Conservation (phyloP, 2,113 vertebrate genomes). For the Hypocryptadius cinnamomeus region DNA sequence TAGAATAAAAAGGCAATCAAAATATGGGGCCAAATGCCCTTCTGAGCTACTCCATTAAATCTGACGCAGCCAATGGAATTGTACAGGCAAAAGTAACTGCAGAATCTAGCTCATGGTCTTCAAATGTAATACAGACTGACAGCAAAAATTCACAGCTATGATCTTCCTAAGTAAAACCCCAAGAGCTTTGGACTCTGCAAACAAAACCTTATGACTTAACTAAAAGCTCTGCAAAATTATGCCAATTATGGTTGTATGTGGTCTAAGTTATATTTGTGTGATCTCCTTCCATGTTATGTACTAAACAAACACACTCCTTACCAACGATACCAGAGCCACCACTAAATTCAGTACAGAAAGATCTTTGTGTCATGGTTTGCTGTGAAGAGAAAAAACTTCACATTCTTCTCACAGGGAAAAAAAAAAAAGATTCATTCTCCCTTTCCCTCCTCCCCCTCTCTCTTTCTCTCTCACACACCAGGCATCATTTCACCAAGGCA, state of each 20-base stretch:
- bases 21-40: background rate
- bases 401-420: conserved; percentile 11
- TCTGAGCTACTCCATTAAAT: background rate
- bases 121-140: background rate
- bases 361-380: conserved; percentile 50
- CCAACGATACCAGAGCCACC: background rate
- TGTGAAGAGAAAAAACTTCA: conserved; percentile 59
- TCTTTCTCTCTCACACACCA: conserved; percentile 39
- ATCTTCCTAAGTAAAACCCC: background rate
- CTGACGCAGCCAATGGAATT: background rate
- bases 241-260: background rate
- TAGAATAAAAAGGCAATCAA: background rate
- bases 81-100: background rate
- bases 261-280: background rate
- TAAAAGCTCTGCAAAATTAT: background rate
- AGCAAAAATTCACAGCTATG: conserved; percentile 37
- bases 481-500: conserved; percentile 44
- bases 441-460: conserved; percentile 12
- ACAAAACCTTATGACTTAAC: background rate
- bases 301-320: conserved; percentile 23
- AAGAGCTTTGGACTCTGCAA: conserved; percentile 58
- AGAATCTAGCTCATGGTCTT: background rate
- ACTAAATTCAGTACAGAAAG: conserved; percentile 18
- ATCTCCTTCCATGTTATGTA: background rate
- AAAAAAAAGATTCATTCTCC: background rate